phyloP scores from a whole-genome alignment of 2,888 invertebrate species.

The Pedicia rivosa region DNA sequence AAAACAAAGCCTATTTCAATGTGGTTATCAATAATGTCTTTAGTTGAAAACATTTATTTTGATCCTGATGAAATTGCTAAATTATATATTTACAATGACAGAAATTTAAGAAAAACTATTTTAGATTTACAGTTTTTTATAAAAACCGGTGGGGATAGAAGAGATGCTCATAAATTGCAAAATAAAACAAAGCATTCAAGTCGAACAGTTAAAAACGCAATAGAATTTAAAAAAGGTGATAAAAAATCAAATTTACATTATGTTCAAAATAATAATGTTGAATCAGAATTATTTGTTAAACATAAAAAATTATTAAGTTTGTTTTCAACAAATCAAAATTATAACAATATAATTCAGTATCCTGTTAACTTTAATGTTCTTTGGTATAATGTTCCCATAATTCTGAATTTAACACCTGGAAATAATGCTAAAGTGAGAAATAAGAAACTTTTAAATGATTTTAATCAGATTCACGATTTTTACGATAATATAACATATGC shows the following conservation, averaged over 20 bases:
- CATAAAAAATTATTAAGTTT: conserved; percentile 25
- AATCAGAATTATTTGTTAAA: too few species aligned
- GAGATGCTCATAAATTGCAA: too few species aligned
- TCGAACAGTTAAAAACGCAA: not conserved
- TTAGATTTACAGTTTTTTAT: conserved; percentile 58
- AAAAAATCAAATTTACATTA: conserved; percentile 14
- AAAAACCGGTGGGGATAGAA: conserved; percentile 33
- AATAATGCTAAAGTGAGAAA: conserved; percentile 15
- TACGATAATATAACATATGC: conserved; percentile 25
- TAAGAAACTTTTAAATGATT: not conserved
- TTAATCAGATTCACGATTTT: conserved; percentile 32
- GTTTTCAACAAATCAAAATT: conserved; percentile 23
- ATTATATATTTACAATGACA: conserved; percentile 41
- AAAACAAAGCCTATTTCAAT: conserved; percentile 24
- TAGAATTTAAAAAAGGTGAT: conserved; percentile 8
- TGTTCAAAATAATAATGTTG: too few species aligned
- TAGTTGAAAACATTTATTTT: conserved; percentile 50
- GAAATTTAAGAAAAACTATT: conserved; percentile 56
- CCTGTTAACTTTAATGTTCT: conserved; percentile 23
- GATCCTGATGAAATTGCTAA: conserved; percentile 41
- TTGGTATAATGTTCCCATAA: conserved; percentile 18
- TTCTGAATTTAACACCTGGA: conserved; percentile 12
- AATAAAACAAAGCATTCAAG: too few species aligned
- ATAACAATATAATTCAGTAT: conserved; percentile 21
- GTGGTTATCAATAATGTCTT: conserved; percentile 40